A percentile compares a stretch with the other conserved stretches of the same genome.
phyloP scores from a whole-genome alignment of 2,113 vertebrate species.

The Albula glossodonta region DNA sequence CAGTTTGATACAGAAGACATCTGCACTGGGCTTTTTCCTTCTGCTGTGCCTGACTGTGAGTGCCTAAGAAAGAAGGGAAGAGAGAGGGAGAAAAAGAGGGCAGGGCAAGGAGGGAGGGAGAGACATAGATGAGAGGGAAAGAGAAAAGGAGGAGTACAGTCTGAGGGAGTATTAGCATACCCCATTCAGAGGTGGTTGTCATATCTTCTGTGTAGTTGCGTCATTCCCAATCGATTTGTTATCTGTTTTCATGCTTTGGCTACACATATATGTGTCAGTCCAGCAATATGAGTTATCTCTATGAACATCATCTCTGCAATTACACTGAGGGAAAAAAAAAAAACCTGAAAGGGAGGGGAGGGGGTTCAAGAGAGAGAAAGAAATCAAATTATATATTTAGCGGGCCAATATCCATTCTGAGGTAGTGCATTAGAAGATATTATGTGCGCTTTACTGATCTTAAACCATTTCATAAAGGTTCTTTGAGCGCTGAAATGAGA shows the following conservation, averaged over 20 bases:
- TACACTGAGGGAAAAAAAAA: neutral
- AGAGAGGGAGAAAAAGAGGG: neutral
- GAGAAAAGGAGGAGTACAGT: neutral
- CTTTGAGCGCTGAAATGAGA: neutral
- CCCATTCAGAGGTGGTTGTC: neutral
- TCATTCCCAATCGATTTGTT: neutral
- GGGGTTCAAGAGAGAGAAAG: neutral
- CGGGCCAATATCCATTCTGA: neutral
- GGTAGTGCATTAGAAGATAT: neutral
- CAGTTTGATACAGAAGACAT: neutral
- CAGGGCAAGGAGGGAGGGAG: neutral
- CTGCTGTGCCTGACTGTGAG: neutral
- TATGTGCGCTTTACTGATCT: neutral
- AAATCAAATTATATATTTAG: neutral
- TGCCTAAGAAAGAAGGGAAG: neutral
- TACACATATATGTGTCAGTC: neutral
- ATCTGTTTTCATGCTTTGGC: neutral
- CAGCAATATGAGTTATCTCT: neutral
- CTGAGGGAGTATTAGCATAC: neutral
- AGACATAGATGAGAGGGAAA: neutral
- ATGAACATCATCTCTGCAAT: neutral
- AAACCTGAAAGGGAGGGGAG: neutral
- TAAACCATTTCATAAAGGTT: neutral
- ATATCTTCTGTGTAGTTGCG: neutral
- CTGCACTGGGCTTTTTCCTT: neutral